Percentiles rank a stretch among this genome's conserved stretches.
Evolutionary conservation across 1,140 invertebrate species (phyloP).

Genomic region (Agrypnia vestita): DNA sequence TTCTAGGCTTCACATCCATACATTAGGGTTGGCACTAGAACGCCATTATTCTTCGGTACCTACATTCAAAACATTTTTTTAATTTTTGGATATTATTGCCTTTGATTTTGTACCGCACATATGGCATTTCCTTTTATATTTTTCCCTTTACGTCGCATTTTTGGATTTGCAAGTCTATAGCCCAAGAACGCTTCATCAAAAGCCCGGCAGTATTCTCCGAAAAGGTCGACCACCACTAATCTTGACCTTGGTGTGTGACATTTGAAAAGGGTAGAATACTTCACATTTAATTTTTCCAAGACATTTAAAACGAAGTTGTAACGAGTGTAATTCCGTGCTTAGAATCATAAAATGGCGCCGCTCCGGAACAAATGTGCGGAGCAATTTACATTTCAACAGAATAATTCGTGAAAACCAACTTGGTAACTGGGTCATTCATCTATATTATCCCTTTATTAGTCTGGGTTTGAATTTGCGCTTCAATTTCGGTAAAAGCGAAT

Average conservation of each 20-base stretch:
- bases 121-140: too few species aligned
- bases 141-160: too few species aligned
- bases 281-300: constrained; percentile 4
- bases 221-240: background rate
- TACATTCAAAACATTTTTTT: too few species aligned
- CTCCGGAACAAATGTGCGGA: background rate
- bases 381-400: constrained; percentile 43
- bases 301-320: constrained; percentile 12
- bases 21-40: too few species aligned
- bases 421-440: constrained; percentile 38
- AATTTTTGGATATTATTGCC: too few species aligned
- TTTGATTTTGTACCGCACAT: too few species aligned
- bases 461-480: constrained; percentile 17
- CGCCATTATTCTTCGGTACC: too few species aligned
- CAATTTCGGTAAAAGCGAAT: constrained; percentile 19
- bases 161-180: too few species aligned
- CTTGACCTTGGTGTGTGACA: background rate
- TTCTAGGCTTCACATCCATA: too few species aligned
- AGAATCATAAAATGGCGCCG: constrained; percentile 29
- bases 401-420: constrained; percentile 36
- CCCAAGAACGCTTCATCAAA: too few species aligned
- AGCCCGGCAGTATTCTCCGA: too few species aligned
- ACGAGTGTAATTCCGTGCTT: background rate
- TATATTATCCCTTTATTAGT: constrained; percentile 28
- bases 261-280: constrained; percentile 8